Evolutionary conservation across 2,113 vertebrate species (phyloP).

Genomic region (Eulemur macaco): DNA sequence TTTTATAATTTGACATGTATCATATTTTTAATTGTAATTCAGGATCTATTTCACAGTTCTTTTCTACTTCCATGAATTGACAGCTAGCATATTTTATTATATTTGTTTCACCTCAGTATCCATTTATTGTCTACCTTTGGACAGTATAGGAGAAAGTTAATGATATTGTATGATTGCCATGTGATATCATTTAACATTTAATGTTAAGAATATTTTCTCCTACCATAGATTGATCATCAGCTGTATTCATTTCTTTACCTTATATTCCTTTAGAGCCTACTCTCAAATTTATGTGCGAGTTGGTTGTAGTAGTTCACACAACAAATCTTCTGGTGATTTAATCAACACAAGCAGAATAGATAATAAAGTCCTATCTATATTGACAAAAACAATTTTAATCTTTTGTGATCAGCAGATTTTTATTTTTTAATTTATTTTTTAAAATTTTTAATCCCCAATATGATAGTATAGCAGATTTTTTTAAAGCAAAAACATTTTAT

Average conservation of each 20-base stretch:
- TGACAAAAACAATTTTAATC: not conserved
- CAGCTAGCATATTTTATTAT: not conserved
- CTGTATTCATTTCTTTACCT: not conserved
- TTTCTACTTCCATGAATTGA: constrained; percentile 22
- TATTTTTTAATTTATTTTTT: too few species aligned
- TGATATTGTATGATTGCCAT: not conserved
- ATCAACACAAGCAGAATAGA: not conserved
- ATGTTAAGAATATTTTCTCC: not conserved
- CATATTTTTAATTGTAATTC: not conserved
- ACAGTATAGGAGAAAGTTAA: not conserved
- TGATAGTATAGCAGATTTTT: not conserved
- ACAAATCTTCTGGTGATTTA: not conserved
- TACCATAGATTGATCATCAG: not conserved
- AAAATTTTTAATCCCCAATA: not conserved
- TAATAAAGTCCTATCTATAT: not conserved
- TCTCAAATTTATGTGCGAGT: not conserved
- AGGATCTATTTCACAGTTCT: not conserved
- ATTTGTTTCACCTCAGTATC: not conserved
- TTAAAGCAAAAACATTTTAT: constrained; percentile 13
- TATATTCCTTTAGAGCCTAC: not conserved
- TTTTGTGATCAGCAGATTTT: not conserved
- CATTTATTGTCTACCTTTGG: constrained; percentile 26
- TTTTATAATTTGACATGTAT: not conserved
- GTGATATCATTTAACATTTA: not conserved
- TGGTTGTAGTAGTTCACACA: not conserved